phyloP scores from a whole-genome alignment of 1,140 invertebrate genomes.

The Neodiprion fabricii region DNA sequence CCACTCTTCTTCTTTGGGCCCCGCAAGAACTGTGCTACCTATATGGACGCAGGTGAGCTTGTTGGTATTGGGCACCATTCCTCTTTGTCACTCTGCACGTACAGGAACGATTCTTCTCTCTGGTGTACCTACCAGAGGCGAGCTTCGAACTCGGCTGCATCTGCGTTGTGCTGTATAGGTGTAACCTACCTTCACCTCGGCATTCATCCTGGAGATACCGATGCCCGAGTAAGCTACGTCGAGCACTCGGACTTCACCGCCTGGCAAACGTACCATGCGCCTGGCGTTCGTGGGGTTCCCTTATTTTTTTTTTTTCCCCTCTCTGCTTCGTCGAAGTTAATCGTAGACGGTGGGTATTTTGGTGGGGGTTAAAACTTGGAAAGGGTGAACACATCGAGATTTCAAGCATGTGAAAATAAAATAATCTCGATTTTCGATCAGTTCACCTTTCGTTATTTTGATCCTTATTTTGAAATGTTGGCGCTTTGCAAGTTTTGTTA shows the following conservation, averaged over 20 bases:
- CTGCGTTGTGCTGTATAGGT: background rate
- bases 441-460: too few species aligned
- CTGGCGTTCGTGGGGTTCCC: background rate
- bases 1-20: background rate
- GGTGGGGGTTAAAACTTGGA: too few species aligned
- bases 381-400: too few species aligned
- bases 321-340: background rate
- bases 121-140: background rate
- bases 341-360: background rate
- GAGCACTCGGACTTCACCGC: background rate
- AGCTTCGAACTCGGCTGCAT: background rate
- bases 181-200: background rate
- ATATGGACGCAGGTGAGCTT: slow-evolving; percentile 1
- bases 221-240: background rate
- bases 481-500: too few species aligned
- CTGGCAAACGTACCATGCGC: background rate
- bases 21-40: background rate
- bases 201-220: background rate
- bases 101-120: background rate
- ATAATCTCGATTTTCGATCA: too few species aligned
- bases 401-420: too few species aligned
- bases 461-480: too few species aligned
- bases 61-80: slow-evolving; percentile 13
- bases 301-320: background rate
- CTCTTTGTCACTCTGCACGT: slow-evolving; percentile 8